Conservation (phyloP, 2,113 vertebrate genomes). For the Oxygymnocypris stewartii region DNA sequence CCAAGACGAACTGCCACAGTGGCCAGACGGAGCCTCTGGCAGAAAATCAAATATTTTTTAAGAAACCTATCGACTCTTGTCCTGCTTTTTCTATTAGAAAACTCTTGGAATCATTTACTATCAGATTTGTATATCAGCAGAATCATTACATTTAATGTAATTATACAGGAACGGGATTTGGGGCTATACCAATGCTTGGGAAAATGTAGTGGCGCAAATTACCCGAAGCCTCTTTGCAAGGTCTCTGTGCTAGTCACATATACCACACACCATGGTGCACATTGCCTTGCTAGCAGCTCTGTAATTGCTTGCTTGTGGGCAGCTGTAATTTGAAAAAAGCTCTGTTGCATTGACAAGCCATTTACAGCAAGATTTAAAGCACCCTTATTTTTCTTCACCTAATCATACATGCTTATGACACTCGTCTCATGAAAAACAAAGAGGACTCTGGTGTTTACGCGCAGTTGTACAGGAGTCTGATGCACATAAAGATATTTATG, state of each 20-base stretch:
- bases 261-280: constrained; percentile 53
- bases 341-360: constrained; percentile 59
- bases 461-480: constrained; percentile 10
- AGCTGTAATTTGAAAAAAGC: constrained; percentile 65
- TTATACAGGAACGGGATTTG: constrained; percentile 47
- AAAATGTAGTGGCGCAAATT: constrained; percentile 60
- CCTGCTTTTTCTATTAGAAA: constrained; percentile 9
- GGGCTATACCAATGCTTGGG: constrained; percentile 45
- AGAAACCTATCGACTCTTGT: background rate
- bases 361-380: constrained; percentile 66
- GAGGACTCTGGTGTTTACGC: constrained; percentile 15
- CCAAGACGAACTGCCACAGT: constrained; percentile 33
- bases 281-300: constrained; percentile 62
- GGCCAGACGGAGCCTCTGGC: constrained; percentile 53
- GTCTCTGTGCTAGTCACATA: constrained; percentile 59
- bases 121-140: constrained; percentile 48
- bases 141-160: constrained; percentile 65
- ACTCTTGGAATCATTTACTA: constrained; percentile 53
- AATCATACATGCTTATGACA: constrained; percentile 33
- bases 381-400: constrained; percentile 50
- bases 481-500: constrained; percentile 30
- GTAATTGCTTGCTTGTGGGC: constrained; percentile 69
- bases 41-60: background rate
- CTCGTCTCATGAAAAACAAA: background rate
- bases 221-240: constrained; percentile 56